phyloP scores from a whole-genome alignment of 2,888 invertebrate species.

The Branchellion lobata region DNA sequence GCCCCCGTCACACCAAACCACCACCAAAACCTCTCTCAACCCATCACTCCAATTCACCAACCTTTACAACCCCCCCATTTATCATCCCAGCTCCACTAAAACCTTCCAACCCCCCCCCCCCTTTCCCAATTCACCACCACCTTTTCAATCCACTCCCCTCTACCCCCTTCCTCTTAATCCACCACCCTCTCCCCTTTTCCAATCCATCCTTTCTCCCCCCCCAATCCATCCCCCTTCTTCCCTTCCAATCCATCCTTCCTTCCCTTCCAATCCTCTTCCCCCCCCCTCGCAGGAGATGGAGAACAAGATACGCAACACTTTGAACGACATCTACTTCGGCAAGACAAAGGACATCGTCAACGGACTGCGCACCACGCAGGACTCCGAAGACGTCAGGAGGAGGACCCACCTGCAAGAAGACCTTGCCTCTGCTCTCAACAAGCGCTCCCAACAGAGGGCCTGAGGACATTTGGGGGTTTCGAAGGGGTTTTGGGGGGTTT shows the following conservation, averaged over 20 bases:
- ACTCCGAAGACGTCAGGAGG: conserved; percentile 47
- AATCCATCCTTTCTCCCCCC: too few species aligned
- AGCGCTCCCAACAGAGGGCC: conserved; percentile 45
- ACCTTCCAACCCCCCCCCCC: neutral
- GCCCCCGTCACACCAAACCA: too few species aligned
- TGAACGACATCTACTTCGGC: conserved; percentile 98
- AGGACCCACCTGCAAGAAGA: conserved; percentile 49
- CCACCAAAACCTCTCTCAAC: too few species aligned
- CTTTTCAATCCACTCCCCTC: neutral
- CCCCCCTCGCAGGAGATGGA: conserved; percentile 81
- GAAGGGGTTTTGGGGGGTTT: neutral
- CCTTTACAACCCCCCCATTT: neutral
- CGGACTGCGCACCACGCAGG: conserved; percentile 72
- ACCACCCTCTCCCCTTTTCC: too few species aligned
- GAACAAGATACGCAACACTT: conserved; percentile 94
- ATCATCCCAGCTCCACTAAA: neutral
- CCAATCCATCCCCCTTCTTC: too few species aligned
- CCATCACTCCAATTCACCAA: too few species aligned
- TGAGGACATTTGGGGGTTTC: neutral
- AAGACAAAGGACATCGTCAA: conserved; percentile 98
- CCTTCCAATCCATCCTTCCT: too few species aligned
- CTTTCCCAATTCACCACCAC: neutral
- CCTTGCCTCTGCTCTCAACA: conserved; percentile 50
- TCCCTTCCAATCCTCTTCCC: too few species aligned
- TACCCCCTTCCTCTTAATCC: neutral